These are phyloP conservation scores for Nymphalis io DNA, from an alignment of 1,140 invertebrate genomes.

Conservation along the genomic window DNA sequence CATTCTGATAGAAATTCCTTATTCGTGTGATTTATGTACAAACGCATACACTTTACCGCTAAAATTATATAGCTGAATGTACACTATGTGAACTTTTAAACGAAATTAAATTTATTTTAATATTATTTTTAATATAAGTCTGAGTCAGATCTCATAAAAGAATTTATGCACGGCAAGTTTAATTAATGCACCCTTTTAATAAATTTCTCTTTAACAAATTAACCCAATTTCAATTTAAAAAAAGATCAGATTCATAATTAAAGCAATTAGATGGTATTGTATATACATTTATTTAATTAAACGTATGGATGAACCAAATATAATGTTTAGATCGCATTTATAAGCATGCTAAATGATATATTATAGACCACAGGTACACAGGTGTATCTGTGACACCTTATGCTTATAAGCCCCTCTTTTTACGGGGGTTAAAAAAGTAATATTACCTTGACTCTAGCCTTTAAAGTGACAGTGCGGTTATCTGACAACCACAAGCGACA, in stretches of 20 bases:
- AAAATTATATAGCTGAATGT: not conserved
- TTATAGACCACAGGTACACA: too few species aligned
- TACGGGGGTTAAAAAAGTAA: not conserved
- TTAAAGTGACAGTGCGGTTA: constrained; percentile 85
- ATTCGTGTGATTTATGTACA: too few species aligned
- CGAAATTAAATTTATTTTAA: not conserved
- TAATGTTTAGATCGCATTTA: too few species aligned
- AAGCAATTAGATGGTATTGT: not conserved
- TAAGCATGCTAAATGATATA: too few species aligned
- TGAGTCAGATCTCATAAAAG: not conserved
- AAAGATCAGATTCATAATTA: constrained; percentile 2
- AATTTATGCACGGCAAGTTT: not conserved
- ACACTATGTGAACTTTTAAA: not conserved
- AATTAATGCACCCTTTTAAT: constrained; percentile 1
- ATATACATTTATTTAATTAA: not conserved
- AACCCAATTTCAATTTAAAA: not conserved
- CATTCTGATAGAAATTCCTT: too few species aligned
- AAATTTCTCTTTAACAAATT: not conserved
- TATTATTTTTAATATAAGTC: not conserved
- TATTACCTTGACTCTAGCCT: constrained; percentile 88
- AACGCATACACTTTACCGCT: too few species aligned
- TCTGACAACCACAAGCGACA: constrained; percentile 91
- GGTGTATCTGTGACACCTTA: too few species aligned
- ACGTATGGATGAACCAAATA: too few species aligned
- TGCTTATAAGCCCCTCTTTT: too few species aligned